Base-by-base conservation (phyloP, 1,140 invertebrate species). In the Brachionus rubens region DNA sequence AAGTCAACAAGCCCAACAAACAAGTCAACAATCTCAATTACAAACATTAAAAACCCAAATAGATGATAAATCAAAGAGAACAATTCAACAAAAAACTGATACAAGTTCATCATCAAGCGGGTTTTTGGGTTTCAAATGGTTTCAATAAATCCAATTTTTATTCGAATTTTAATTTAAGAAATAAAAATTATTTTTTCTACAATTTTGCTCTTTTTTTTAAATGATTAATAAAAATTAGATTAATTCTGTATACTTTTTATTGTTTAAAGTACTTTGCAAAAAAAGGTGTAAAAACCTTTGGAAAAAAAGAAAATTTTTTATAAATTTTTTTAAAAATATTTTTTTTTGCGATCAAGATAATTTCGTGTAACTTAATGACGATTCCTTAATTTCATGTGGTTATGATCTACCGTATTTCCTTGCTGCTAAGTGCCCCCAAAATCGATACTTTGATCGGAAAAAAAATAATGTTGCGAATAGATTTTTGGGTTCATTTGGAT, bases 1-100 rank as follows among this genome's bases (percentile, higher is more conserved):
- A n/a, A 65, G 50, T 21, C 68, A 72, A 41, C 68, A 72, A 30
- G 46, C 46, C 10, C 68, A 72, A n/a, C 68, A 72, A 46, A n/a
- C 21, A 16, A 10, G 0, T 21, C 16, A 3, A 16, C 50, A 16
- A 48, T n/a, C 10, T 5, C 68, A 54, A 48, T 9, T 7, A 19
- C 26, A 12, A 41, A 16, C 10, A 1, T 28, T 2, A 72, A 41
- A 72, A 30, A 5, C 16, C 14, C 43, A 46, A 46, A 46, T 7
- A 7, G 43, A 46, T 41, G 40, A 24, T 50, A 36, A 72, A 30
- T 9, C 21, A 30, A 72, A 72, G 9, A 36, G 26, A 50, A 24
- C 43, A n/a, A n/a, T 14, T 6, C 3, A 36, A 30, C n/a, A 9
- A 50, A 50, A 16, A 26, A 48, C n/a, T 3, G 46, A 54, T 16